Percentiles rank a stretch among this genome's conserved stretches.
Conservation (phyloP, 37 sponge, comb jelly and placozoan species). For the Axinella damicornis region DNA sequence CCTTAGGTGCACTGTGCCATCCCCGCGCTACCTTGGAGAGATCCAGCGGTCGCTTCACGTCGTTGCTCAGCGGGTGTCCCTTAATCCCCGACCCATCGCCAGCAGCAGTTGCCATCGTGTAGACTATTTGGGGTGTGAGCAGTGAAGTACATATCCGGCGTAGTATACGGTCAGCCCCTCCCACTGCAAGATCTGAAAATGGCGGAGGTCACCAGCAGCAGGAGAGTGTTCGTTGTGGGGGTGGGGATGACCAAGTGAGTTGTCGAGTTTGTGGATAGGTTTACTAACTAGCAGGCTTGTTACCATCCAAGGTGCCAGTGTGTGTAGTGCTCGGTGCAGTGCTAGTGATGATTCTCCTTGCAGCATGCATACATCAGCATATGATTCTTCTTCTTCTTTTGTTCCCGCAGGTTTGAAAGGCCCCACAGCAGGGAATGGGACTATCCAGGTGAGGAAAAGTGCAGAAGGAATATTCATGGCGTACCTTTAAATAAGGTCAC, state of each 20-base stretch:
- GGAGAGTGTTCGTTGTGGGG: conserved; percentile 51
- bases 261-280: not conserved
- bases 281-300: no score
- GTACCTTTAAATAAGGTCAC: no score
- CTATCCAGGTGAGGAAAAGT: conserved; percentile 73
- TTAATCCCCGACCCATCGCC: not conserved
- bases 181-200: not conserved
- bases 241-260: conserved; percentile 82
- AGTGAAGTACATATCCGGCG: no score
- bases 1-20: conserved; percentile 66
- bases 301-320: not conserved
- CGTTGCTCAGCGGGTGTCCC: not conserved
- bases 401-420: conserved; percentile 68
- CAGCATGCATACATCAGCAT: no score
- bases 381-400: not conserved
- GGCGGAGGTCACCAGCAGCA: not conserved
- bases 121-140: no score
- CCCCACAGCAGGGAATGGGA: conserved; percentile 70
- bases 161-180: no score
- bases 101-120: not conserved
- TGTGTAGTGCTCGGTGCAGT: no score
- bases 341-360: no score
- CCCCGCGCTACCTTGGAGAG: conserved; percentile 44
- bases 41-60: conserved; percentile 53
- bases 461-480: no score